Evolutionary conservation across 2,113 vertebrate species (phyloP), one percentile per base, ranked within the genome.

Genomic region (Struthidea cinerea): DNA sequence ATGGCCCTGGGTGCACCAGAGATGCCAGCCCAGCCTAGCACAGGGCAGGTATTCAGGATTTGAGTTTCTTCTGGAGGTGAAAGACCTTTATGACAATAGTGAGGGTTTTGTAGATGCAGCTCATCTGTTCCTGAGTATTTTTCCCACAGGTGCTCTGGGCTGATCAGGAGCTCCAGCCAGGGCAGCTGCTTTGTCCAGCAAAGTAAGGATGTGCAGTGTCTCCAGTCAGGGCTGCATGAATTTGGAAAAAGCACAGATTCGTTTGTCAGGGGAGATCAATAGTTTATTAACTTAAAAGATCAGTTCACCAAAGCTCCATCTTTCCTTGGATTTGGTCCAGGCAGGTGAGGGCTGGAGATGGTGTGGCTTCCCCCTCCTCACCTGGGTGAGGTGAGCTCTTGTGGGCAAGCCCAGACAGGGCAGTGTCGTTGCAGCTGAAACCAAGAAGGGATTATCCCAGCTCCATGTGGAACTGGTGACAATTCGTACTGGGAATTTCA

Each of bases 201-300:
- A 60, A 75, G 46, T 20, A 26, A 70, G 53, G 69, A 53, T 0
- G 0, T 3, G 7, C 1, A 17, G 37, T 37, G 50, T 16, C 35
- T 78, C 56, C 21, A 75, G 16, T 30, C 3, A 6, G 49, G 65
- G 39, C 74, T 70, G 41, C 60, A 16, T 42, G 46, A 61, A 23
- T 46, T 75, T 47, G 80, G 47, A 96, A 97, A 87, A 90, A 97
- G 87, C 69, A 97, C 79, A 87, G 83, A 82, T 73, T 74, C 95
- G 7, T 76, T 59, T 64, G 49, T 94, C 55, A 50, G 71, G 91
- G 86, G 91, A 95, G 97, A 95, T 97, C 97, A 97, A 98, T 70
- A 95, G 95, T 98, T 98, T 98, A 98, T 98, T 98, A 97, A 98
- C 87, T 97, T 96, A 96, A 88, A 88, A 95, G 92, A 95, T 97